A percentile compares a stretch with the other conserved stretches of the same genome.
These are phyloP conservation scores for Drosophila watanabei DNA, from an alignment of 1,140 invertebrate species.

Conservation along the genomic window DNA sequence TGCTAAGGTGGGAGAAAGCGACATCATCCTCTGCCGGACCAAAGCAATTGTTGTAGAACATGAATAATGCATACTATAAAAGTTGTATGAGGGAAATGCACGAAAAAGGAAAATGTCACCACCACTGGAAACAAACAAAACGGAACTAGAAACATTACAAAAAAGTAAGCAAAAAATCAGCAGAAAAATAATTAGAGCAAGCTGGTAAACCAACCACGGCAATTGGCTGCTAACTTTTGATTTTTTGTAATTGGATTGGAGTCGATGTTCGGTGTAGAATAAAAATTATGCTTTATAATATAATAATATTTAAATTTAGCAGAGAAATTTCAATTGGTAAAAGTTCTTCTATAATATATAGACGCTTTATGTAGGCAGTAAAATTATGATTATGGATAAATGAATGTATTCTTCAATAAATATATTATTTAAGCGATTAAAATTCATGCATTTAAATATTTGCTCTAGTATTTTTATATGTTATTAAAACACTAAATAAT, in stretches of 20 bases:
- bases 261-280: not conserved
- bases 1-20: not conserved
- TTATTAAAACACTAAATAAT: not conserved
- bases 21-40: conserved; percentile 12
- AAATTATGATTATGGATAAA: no score
- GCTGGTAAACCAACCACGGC: conserved; percentile 27
- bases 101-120: conserved; percentile 34
- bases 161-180: not conserved
- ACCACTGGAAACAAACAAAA: conserved; percentile 38
- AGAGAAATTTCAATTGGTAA: not conserved
- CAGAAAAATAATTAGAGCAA: conserved; percentile 42
- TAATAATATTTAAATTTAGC: not conserved
- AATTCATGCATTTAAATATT: not conserved
- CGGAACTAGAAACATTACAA: conserved; percentile 6
- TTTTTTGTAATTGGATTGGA: not conserved
- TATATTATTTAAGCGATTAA: not conserved
- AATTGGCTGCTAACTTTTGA: conserved; percentile 21
- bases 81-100: conserved; percentile 73
- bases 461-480: not conserved
- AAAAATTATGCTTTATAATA: not conserved
- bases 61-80: conserved; percentile 77
- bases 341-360: not conserved
- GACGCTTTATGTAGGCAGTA: not conserved
- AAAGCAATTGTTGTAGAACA: conserved; percentile 71
- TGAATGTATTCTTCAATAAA: not conserved